phyloP scores from a whole-genome alignment of 2,113 vertebrate species.

The Hippocampus comes region DNA sequence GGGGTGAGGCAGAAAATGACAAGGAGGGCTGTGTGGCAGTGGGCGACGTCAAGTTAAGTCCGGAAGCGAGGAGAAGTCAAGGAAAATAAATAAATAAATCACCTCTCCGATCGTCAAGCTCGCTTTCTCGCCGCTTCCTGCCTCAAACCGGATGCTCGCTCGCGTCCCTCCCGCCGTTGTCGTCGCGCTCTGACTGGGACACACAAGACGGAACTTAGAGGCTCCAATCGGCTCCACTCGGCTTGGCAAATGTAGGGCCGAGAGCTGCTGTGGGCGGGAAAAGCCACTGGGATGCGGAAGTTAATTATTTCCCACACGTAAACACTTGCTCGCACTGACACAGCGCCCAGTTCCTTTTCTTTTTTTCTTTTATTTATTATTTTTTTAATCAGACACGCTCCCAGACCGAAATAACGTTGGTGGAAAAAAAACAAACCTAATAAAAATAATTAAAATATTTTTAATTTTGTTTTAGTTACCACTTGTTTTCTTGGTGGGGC shows the following conservation, averaged over 20 bases:
- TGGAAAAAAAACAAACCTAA: neutral
- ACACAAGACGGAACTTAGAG: slow-evolving; percentile 63
- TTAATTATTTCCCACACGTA: slow-evolving; percentile 43
- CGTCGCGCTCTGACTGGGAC: slow-evolving; percentile 5
- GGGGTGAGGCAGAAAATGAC: neutral
- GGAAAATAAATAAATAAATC: neutral
- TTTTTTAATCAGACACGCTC: neutral
- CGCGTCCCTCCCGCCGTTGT: slow-evolving; percentile 24
- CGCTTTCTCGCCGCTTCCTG: neutral
- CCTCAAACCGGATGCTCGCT: slow-evolving; percentile 17
- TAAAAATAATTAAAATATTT: too few species aligned
- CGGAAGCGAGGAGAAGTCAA: neutral
- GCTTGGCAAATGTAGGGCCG: slow-evolving; percentile 26
- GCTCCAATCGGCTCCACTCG: slow-evolving; percentile 45
- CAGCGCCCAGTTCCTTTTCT: neutral
- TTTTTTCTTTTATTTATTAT: too few species aligned
- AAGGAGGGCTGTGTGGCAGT: neutral
- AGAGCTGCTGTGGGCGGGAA: slow-evolving; percentile 58
- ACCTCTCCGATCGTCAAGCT: neutral
- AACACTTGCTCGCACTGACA: neutral
- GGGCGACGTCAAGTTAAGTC: slow-evolving; percentile 1
- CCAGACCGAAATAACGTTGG: neutral
- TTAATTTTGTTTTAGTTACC: too few species aligned
- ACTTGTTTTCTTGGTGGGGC: too few species aligned
- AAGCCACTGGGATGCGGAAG: slow-evolving; percentile 48